Percentiles rank a stretch among this genome's conserved stretches.
phyloP scores from a whole-genome alignment of 1,140 invertebrate genomes.

The Atta texana region DNA sequence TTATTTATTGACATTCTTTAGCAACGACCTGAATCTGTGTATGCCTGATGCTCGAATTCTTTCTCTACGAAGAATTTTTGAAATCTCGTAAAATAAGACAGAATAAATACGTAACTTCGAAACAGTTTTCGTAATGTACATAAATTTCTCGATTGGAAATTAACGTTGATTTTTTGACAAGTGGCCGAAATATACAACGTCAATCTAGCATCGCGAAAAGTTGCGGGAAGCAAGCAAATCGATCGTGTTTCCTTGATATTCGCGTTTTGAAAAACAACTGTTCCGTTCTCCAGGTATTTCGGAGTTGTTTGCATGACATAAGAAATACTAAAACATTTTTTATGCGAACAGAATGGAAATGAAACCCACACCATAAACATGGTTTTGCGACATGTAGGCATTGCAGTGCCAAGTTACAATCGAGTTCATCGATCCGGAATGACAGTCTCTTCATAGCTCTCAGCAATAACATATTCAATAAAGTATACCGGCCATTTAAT shows the following conservation, averaged over 20 bases:
- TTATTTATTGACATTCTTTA: not conserved
- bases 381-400: constrained; percentile 34
- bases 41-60: not conserved
- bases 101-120: not conserved
- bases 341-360: not conserved
- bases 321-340: constrained; percentile 10
- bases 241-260: not conserved
- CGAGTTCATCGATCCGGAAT: constrained; percentile 71
- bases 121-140: not conserved
- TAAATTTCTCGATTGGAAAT: constrained; percentile 37
- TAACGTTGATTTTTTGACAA: constrained; percentile 44
- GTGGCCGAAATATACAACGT: constrained; percentile 48
- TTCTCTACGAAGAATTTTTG: not conserved
- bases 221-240: not conserved
- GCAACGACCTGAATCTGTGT: not conserved
- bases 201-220: constrained; percentile 45
- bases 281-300: not conserved
- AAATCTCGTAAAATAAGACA: not conserved
- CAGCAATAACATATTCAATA: constrained; percentile 62
- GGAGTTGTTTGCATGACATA: not conserved
- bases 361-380: not conserved
- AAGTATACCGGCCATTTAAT: constrained; percentile 64
- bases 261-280: not conserved
- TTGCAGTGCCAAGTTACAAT: constrained; percentile 45
- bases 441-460: constrained; percentile 45